Percentiles rank a stretch among this genome's conserved stretches.
Conservation (phyloP, 2,888 invertebrate species). For the Mesorhabditis sp. region DNA sequence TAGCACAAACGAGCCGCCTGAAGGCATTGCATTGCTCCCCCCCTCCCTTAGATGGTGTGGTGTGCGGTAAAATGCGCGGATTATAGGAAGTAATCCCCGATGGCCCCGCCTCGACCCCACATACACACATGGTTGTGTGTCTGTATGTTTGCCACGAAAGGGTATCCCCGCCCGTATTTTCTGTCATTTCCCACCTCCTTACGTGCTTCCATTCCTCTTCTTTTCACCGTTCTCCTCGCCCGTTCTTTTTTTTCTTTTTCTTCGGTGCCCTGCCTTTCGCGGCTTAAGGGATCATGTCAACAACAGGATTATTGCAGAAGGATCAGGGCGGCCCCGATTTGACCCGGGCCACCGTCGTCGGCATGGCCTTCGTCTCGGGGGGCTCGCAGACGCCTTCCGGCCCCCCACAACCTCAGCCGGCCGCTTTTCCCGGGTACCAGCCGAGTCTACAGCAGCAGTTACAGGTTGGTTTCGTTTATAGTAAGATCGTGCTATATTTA, state of each 20-base stretch:
- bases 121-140: too few species aligned
- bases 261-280: neutral
- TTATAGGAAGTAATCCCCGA: too few species aligned
- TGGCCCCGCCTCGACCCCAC: too few species aligned
- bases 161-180: too few species aligned
- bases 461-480: neutral
- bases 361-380: neutral
- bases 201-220: neutral
- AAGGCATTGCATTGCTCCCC: too few species aligned
- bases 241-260: neutral
- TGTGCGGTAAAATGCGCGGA: too few species aligned
- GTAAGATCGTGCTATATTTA: too few species aligned
- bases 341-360: neutral
- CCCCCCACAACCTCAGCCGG: neutral
- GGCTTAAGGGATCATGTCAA: constrained; percentile 4
- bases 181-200: too few species aligned
- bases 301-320: neutral
- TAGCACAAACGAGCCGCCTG: too few species aligned
- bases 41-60: too few species aligned
- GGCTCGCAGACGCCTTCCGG: neutral
- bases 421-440: neutral
- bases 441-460: neutral
- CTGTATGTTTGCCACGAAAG: too few species aligned
- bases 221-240: neutral
- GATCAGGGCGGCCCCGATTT: neutral